These are phyloP conservation scores for Himantopus leucocephalus DNA, from an alignment of 2,113 vertebrate species.

Conservation along the genomic window DNA sequence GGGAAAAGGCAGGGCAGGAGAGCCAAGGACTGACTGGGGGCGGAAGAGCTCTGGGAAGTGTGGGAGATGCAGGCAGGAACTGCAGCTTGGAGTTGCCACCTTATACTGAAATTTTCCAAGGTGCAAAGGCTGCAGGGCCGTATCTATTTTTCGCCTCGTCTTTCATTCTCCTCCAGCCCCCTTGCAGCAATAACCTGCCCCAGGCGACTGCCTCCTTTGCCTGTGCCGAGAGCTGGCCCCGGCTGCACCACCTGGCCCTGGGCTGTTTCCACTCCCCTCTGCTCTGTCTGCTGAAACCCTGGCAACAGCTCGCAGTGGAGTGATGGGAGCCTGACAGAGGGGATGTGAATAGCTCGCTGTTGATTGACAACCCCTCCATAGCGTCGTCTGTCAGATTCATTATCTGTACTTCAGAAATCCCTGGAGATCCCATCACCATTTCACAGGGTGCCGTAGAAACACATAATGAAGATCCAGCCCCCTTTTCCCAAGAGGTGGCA, in stretches of 20 bases:
- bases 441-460: neutral
- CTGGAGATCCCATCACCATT: slow-evolving; percentile 11
- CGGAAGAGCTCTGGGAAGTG: neutral
- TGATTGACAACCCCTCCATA: slow-evolving; percentile 8
- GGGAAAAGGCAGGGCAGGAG: neutral
- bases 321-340: slow-evolving; percentile 15
- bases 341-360: neutral
- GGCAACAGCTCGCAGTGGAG: neutral
- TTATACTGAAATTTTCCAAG: neutral
- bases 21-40: rapidly evolving
- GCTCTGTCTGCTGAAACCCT: neutral
- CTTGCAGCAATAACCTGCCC: neutral
- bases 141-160: neutral
- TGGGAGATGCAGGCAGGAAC: neutral
- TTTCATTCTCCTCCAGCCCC: neutral
- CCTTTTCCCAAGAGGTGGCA: neutral
- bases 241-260: neutral
- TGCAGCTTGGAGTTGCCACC: neutral
- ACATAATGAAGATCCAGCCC: neutral
- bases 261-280: neutral
- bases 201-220: neutral
- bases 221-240: neutral
- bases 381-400: slow-evolving; percentile 7
- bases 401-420: slow-evolving; percentile 14
- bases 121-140: neutral